phyloP scores from a whole-genome alignment of 2,888 invertebrate genomes.

The Apodemia mormo region DNA sequence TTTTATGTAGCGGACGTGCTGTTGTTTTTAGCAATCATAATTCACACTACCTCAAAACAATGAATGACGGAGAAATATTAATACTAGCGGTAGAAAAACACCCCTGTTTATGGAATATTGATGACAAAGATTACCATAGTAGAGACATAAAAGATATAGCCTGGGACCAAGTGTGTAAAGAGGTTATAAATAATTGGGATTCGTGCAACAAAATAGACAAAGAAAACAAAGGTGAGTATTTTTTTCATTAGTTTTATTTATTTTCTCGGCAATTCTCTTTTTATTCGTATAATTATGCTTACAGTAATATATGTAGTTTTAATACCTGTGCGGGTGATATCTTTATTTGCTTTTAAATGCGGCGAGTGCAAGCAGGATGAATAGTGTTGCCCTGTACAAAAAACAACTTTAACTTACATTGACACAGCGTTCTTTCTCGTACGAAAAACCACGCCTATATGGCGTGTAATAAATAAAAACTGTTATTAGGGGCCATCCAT shows the following conservation, averaged over 20 bases:
- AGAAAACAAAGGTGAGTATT: background rate
- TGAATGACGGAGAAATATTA: background rate
- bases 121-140: background rate
- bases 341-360: background rate
- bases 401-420: too few species aligned
- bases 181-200: background rate
- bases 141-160: background rate
- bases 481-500: too few species aligned
- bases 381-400: too few species aligned
- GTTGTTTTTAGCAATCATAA: background rate
- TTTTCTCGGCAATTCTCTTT: background rate
- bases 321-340: background rate
- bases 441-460: too few species aligned
- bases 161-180: conserved; percentile 1
- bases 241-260: background rate
- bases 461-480: too few species aligned
- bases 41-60: background rate
- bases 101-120: background rate
- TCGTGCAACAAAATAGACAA: conserved; percentile 16
- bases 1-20: background rate
- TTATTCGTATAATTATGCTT: too few species aligned
- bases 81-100: background rate
- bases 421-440: too few species aligned
- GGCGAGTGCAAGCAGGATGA: too few species aligned
- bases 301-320: background rate